Evolutionary conservation across 2,113 vertebrate genomes (phyloP), one percentile per base, ranked within the genome.

Genomic region (Pyxicephalus adspersus): DNA sequence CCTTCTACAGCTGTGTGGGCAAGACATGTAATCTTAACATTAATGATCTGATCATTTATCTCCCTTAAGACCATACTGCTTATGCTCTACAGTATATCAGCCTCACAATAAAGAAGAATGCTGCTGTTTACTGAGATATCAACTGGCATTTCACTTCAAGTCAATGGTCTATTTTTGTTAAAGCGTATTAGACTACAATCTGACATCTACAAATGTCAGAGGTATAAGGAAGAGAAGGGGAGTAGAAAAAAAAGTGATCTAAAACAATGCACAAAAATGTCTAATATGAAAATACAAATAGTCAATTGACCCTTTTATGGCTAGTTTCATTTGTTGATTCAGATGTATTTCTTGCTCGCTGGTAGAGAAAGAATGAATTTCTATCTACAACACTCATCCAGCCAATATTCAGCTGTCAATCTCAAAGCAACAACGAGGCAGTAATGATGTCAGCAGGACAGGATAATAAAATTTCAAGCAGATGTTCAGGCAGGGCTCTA

Each of bases 101-200:
- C 13, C 58, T 64, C 89, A 94, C 91, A 95, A 94, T 93, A 95
- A 96, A 94, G 91, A 92, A 94, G 94, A 95, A 90, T 90, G 93
- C 94, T 95, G 92, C 93, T 96, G 93, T 96, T 96, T 96, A 95
- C 95, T 89, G 89, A 94, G 94, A 96, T 95, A 96, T 94, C 93
- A 92, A 91, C 90, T 95, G 94, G 93, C 94, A 95, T 95, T 95
- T 95, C 88, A 73, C 86, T 87, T 87, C 90, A 88, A 91, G 89
- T 92, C 92, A 94, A 91, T 91, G 92, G 91, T 90, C 93, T 94
- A 86, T 90, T 89, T 86, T 91, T 91, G 91, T 91, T 89, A 93
- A 89, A 90, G 90, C 86, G 72, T 89, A 90, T 93, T 91, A 95
- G 93, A 93, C 92, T 91, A 91, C 92, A 94, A 93, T 96, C 94